Conservation (phyloP, 2,797 vertebrate species). For the Octomys mimax region DNA sequence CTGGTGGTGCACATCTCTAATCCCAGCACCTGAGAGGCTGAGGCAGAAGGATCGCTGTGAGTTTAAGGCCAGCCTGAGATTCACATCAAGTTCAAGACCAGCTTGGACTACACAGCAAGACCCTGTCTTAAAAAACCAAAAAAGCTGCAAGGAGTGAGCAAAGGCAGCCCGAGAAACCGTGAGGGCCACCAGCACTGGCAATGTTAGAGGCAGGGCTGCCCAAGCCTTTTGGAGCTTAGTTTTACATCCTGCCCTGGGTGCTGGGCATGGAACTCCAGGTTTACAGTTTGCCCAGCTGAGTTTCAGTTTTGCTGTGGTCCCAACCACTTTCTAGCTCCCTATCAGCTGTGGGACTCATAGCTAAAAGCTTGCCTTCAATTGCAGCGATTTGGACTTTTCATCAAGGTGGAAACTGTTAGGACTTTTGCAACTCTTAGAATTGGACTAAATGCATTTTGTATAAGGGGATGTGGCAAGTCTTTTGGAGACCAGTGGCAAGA, state of each 20-base stretch:
- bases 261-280: background rate
- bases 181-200: background rate
- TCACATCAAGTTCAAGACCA: background rate
- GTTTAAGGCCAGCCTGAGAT: background rate
- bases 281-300: background rate
- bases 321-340: background rate
- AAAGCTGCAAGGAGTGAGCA: background rate
- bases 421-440: too few relatives aligned
- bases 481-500: background rate
- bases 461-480: background rate
- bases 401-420: too few relatives aligned
- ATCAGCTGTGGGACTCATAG: too few relatives aligned
- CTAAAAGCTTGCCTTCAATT: too few relatives aligned
- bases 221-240: background rate
- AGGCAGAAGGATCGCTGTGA: background rate
- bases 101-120: background rate
- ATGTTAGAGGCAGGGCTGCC: background rate
- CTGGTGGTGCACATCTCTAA: background rate
- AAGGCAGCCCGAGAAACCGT: background rate
- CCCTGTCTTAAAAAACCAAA: background rate
- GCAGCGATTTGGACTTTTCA: too few relatives aligned
- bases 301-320: background rate
- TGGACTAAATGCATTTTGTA: too few relatives aligned
- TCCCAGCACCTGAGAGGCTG: background rate
- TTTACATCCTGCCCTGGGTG: background rate